phyloP scores from a whole-genome alignment of 1,140 invertebrate genomes.

The Agraylea sexmaculata region DNA sequence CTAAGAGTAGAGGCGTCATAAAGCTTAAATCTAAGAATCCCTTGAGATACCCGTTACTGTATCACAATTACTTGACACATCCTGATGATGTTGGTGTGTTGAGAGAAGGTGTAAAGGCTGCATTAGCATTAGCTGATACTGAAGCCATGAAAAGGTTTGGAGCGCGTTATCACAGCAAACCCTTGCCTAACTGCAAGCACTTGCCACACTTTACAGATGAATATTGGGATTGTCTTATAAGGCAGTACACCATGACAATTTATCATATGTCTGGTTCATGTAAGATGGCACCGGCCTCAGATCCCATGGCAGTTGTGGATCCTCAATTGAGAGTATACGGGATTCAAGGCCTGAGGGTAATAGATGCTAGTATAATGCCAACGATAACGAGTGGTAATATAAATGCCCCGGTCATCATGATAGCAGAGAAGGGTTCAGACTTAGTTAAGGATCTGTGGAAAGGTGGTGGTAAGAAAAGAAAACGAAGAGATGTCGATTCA shows the following conservation, averaged over 20 bases:
- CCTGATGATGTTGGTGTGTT: slow-evolving; percentile 66
- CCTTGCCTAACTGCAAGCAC: slow-evolving; percentile 68
- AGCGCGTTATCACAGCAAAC: slow-evolving; percentile 56
- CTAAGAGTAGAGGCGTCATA: slow-evolving; percentile 71
- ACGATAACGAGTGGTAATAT: slow-evolving; percentile 74
- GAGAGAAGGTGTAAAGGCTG: slow-evolving; percentile 74
- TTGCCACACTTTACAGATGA: slow-evolving; percentile 63
- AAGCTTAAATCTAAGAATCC: slow-evolving; percentile 68
- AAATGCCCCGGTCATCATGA: slow-evolving; percentile 81
- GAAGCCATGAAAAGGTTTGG: slow-evolving; percentile 61
- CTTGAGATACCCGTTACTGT: slow-evolving; percentile 70
- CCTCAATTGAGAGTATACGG: slow-evolving; percentile 65
- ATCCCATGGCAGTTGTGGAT: slow-evolving; percentile 74
- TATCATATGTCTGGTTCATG: slow-evolving; percentile 75
- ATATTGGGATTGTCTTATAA: slow-evolving; percentile 69
- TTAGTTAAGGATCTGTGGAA: slow-evolving; percentile 67
- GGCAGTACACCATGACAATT: slow-evolving; percentile 77
- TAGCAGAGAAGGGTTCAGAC: slow-evolving; percentile 85
- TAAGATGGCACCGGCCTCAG: slow-evolving; percentile 70
- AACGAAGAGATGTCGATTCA: slow-evolving; percentile 21
- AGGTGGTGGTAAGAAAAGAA: slow-evolving; percentile 26
- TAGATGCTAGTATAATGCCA: slow-evolving; percentile 74
- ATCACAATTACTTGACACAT: slow-evolving; percentile 81
- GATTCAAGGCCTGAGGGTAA: slow-evolving; percentile 58
- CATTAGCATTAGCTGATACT: slow-evolving; percentile 65